Base-by-base conservation (phyloP, 2,888 invertebrate genomes). In the Flexamia atlantica region DNA sequence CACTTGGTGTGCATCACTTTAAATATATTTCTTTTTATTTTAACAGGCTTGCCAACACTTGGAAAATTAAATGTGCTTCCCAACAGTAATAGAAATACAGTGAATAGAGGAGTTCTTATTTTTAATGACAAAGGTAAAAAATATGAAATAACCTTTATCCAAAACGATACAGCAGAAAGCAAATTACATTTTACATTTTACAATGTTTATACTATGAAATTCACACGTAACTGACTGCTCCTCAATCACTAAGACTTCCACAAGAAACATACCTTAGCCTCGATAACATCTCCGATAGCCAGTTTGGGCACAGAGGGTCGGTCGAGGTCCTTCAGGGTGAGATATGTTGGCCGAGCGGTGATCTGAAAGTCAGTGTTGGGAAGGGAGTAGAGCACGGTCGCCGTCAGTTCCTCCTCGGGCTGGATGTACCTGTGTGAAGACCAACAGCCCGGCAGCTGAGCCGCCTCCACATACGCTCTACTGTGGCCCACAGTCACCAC, bases 311-410 rank as follows among this genome's bases (percentile, higher is more conserved):
- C 4, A 1, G 40, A 12, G 3, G 23, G 28, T 28, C 10, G 28
- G 36, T n/a, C 50, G 14, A 42, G 9, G 50, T 76, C 28, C 25
- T 76, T 76, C 1, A 76, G 76, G 5, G 76, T 76, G 76, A 76
- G 76, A 28, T 76, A 76, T 3, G 17, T 50, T 1, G 76, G 76
- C 25, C 40, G 1, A 25, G 42, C 46, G 9, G 50, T 28, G 28
- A 46, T n/a, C 76, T 46, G 46, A 7, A 76, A 76, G 68, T 82
- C 81, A 0, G 79, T 64, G 32, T 84, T 60, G 17, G 86, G 86
- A 57, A 72, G 83, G 53, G 84, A 84, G 64, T 82, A 85, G 3
- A 86, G 40, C n/a, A 86, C 85, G 14, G 83, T 82, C 40, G 84
- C 86, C 57, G 40, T 60, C 20, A 84, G 68, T 70, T 64, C 60